Evolutionary conservation across 2,113 vertebrate species (phyloP).

Genomic region (Benitochromis conjunctus): DNA sequence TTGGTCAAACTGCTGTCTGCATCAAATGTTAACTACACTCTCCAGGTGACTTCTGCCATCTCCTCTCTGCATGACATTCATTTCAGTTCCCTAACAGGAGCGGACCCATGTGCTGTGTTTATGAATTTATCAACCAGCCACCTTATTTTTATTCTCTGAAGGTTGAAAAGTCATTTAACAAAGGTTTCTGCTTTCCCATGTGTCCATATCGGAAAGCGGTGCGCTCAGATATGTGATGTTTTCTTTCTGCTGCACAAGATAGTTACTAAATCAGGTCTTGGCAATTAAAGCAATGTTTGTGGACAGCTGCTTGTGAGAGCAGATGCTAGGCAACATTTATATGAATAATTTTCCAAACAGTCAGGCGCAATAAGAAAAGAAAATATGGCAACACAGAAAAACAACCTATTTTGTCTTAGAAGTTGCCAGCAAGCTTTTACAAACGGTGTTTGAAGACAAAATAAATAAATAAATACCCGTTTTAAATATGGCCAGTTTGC

Average conservation of each 20-base stretch:
- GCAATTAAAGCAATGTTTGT: not conserved
- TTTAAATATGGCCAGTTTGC: not conserved
- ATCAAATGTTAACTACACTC: slow-evolving; percentile 86
- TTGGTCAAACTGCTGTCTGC: slow-evolving; percentile 87
- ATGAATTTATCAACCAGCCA: not conserved
- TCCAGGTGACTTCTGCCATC: slow-evolving; percentile 78
- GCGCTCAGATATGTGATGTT: not conserved
- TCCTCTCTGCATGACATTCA: not conserved
- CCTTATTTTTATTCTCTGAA: not conserved
- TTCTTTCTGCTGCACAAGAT: not conserved
- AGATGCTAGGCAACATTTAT: not conserved
- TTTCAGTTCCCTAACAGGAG: not conserved
- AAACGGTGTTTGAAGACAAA: not conserved
- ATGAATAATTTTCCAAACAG: not conserved
- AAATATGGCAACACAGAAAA: not conserved
- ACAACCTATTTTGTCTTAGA: not conserved
- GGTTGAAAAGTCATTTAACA: not conserved
- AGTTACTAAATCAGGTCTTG: not conserved
- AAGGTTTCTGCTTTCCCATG: not conserved
- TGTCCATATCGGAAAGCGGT: not conserved
- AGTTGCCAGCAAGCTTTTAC: not conserved
- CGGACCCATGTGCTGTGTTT: not conserved
- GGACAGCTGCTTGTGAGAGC: not conserved
- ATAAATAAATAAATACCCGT: rapidly evolving
- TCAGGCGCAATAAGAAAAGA: not conserved